Conservation (phyloP, 2,113 vertebrate genomes). For the Tenebrosternarchus preto region DNA sequence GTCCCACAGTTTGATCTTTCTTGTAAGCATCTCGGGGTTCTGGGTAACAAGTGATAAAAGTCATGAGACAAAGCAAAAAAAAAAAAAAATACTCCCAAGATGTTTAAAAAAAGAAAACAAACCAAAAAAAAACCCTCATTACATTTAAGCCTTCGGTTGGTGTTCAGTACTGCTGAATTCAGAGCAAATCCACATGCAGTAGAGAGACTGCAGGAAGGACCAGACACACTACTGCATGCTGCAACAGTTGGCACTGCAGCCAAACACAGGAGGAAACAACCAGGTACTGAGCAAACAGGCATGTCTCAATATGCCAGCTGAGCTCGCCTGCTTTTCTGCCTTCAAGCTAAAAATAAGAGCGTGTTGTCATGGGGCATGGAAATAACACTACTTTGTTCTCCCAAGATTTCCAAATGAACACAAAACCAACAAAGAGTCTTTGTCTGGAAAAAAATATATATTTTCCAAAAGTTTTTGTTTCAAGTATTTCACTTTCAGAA, state of each 20-base stretch:
- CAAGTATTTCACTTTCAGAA: too few species aligned
- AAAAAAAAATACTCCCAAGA: constrained; percentile 10
- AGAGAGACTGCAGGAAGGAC: neutral
- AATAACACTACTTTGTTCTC: neutral
- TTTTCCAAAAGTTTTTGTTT: neutral
- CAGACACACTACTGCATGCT: neutral
- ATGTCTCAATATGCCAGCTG: neutral
- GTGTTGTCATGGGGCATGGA: neutral
- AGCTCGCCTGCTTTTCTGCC: neutral
- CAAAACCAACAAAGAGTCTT: too few species aligned
- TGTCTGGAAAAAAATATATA: too few species aligned
- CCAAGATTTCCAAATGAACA: neutral
- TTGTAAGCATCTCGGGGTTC: constrained; percentile 98
- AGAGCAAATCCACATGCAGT: neutral
- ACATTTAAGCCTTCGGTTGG: too few species aligned
- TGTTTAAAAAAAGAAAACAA: too few species aligned
- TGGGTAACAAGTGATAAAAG: constrained; percentile 52
- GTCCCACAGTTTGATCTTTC: constrained; percentile 99
- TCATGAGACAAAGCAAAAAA: neutral
- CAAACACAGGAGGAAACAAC: neutral
- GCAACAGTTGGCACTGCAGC: neutral
- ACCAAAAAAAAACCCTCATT: neutral
- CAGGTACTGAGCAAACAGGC: neutral
- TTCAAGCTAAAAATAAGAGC: neutral
- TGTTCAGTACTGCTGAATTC: neutral